phyloP scores from a whole-genome alignment of 2,888 invertebrate species.

The Eilema depressum region DNA sequence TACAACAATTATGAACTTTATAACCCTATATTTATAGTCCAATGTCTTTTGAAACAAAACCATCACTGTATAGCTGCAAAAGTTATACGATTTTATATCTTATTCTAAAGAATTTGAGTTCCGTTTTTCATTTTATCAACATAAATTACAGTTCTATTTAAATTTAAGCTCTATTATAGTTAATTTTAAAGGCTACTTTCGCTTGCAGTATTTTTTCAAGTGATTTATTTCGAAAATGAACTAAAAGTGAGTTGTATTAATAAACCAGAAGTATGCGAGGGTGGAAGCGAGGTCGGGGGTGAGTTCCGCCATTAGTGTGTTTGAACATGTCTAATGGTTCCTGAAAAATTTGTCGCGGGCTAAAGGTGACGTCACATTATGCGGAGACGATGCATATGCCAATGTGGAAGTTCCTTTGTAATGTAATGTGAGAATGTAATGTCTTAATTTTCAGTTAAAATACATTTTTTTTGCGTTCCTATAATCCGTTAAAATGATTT shows the following conservation, averaged over 20 bases:
- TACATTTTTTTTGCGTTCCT: neutral
- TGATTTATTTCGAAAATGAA: constrained; percentile 63
- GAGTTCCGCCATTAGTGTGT: constrained; percentile 68
- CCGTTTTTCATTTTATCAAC: constrained; percentile 10
- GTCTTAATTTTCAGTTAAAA: neutral
- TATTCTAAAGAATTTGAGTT: constrained; percentile 24
- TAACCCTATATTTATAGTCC: accelerated
- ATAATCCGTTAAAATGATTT: too few species aligned
- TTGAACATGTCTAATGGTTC: constrained; percentile 64
- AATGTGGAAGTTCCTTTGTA: constrained; percentile 17
- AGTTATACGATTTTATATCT: constrained; percentile 27
- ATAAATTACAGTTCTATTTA: accelerated
- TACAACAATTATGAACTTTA: constrained; percentile 10
- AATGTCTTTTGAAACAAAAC: constrained; percentile 12
- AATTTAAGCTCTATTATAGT: neutral
- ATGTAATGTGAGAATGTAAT: neutral
- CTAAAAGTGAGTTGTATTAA: constrained; percentile 58
- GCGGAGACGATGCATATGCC: constrained; percentile 42
- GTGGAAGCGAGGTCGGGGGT: constrained; percentile 63
- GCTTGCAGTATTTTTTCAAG: constrained; percentile 37
- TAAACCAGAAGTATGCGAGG: constrained; percentile 56
- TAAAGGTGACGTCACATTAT: constrained; percentile 54
- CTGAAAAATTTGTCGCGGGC: constrained; percentile 56
- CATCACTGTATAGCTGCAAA: neutral
- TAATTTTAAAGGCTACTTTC: neutral